Evolutionary conservation across 2,113 vertebrate genomes (phyloP).

Genomic region (Rafetus swinhoei): DNA sequence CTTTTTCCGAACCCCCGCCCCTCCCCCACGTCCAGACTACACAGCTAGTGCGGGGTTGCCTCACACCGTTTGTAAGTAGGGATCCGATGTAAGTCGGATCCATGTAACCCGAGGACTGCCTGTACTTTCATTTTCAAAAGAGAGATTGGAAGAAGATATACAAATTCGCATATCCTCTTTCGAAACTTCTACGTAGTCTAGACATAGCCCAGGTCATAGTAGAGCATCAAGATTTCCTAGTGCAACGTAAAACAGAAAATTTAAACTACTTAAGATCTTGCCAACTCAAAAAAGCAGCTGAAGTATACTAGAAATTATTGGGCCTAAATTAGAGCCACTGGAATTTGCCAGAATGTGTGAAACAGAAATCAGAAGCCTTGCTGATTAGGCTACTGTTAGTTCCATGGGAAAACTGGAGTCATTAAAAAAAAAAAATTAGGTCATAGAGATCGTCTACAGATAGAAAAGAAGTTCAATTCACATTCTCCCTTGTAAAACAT

Average conservation of each 20-base stretch:
- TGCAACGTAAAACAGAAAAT: background rate
- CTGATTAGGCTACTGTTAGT: background rate
- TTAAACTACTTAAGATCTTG: background rate
- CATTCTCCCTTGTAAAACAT: background rate
- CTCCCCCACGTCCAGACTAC: too few relatives aligned
- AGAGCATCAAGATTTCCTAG: background rate
- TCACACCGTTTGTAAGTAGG: too few relatives aligned
- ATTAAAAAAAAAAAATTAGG: background rate
- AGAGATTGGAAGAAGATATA: too few relatives aligned
- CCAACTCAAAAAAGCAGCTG: background rate
- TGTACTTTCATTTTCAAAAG: too few relatives aligned
- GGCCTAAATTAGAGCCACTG: background rate
- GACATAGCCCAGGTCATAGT: background rate
- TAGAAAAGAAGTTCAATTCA: fast-evolving
- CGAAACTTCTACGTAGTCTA: too few relatives aligned
- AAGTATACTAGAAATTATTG: background rate
- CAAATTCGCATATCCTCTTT: too few relatives aligned
- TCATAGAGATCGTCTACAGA: background rate
- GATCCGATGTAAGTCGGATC: too few relatives aligned
- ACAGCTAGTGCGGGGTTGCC: too few relatives aligned
- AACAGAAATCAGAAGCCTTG: background rate
- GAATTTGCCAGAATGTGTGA: background rate
- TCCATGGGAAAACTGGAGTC: background rate
- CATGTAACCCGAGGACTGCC: too few relatives aligned
- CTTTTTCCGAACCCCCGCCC: too few relatives aligned